Percentiles rank a stretch among this genome's conserved stretches.
Evolutionary conservation across 2,797 vertebrate species (phyloP).

Genomic region (Carapus acus): DNA sequence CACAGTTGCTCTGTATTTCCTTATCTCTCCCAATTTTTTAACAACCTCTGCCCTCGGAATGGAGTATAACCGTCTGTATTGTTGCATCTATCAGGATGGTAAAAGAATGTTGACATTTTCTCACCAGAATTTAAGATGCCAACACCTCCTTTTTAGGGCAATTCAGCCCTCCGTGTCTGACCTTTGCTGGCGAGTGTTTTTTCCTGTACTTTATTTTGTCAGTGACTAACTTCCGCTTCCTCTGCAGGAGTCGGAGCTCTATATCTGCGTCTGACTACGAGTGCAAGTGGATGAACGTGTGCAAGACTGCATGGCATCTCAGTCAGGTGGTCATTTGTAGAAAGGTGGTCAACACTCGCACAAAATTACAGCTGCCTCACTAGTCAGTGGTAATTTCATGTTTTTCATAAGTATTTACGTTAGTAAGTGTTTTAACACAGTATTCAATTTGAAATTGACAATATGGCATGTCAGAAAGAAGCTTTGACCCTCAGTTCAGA

Average conservation of each 20-base stretch:
- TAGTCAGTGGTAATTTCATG: neutral
- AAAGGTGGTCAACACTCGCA: too few relatives aligned
- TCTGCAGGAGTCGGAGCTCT: conserved; percentile 63
- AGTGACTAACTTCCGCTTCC: conserved; percentile 2
- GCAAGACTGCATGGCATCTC: too few relatives aligned
- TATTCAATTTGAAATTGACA: neutral
- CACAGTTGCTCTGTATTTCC: neutral
- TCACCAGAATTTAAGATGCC: neutral
- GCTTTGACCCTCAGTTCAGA: neutral
- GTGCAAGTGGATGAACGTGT: neutral
- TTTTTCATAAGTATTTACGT: conserved; percentile 10
- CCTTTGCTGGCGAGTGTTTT: neutral
- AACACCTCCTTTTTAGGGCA: neutral
- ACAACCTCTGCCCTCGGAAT: neutral
- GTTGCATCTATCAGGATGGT: neutral
- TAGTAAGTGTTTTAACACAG: conserved; percentile 9
- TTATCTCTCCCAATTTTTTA: neutral
- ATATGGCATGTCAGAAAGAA: conserved; percentile 1
- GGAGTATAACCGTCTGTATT: neutral
- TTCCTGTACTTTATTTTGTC: too few relatives aligned
- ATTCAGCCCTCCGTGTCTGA: neutral
- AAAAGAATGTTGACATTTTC: neutral
- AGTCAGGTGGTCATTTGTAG: neutral
- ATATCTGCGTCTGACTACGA: conserved; percentile 60
- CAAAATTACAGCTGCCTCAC: neutral